Evolutionary conservation across 2,797 vertebrate genomes (phyloP).

Genomic region (Anisognathus igniventris): DNA sequence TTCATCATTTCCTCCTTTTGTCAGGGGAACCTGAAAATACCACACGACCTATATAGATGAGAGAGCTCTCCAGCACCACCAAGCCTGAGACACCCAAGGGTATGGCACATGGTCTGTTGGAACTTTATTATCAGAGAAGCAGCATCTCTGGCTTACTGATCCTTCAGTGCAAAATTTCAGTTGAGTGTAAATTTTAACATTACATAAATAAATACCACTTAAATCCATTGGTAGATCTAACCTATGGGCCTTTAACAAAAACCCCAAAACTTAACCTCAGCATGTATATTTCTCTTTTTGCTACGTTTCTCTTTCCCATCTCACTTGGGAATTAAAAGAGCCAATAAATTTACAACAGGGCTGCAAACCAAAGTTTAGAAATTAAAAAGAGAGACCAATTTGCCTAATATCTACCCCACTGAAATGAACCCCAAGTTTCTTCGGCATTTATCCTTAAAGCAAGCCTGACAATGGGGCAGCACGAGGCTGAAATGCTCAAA

Average conservation of each 20-base stretch:
- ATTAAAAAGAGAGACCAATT: not conserved
- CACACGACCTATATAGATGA: not conserved
- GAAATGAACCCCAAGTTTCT: not conserved
- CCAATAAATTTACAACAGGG: not conserved
- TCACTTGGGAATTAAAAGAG: not conserved
- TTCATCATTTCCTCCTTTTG: too few relatives aligned
- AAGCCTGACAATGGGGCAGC: not conserved
- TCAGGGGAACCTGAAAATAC: too few relatives aligned
- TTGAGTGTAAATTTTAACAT: not conserved
- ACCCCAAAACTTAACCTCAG: not conserved
- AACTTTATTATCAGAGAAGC: not conserved
- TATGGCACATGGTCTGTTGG: accelerated
- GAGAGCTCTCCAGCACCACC: not conserved
- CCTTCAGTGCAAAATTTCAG: not conserved
- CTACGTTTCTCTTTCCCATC: not conserved
- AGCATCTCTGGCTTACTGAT: not conserved
- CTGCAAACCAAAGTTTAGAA: not conserved
- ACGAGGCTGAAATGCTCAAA: not conserved
- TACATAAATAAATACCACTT: not conserved
- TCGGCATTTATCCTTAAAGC: not conserved
- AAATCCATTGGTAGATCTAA: not conserved
- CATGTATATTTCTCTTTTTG: not conserved
- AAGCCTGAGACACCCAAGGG: not conserved
- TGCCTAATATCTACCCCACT: not conserved
- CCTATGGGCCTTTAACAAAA: not conserved